phyloP scores from a whole-genome alignment of 2,113 vertebrate species.

The Empidonax traillii region DNA sequence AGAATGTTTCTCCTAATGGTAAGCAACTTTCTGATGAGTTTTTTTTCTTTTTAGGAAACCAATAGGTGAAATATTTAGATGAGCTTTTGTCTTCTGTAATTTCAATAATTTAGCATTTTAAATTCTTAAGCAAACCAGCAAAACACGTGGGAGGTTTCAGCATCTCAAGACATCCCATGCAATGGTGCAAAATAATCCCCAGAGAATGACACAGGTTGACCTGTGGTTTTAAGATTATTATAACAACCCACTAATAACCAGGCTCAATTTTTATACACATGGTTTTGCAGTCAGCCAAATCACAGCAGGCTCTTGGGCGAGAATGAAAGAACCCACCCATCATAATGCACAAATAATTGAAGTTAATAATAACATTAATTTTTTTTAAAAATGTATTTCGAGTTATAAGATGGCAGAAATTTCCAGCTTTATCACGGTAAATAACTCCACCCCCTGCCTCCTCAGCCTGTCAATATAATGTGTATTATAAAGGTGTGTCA shows the following conservation, averaged over 20 bases:
- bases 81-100: background rate
- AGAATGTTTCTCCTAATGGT: background rate
- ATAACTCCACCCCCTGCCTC: background rate
- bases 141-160: background rate
- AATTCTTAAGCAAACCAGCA: background rate
- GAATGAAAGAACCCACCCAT: background rate
- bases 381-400: background rate
- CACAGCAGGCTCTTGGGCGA: accelerated
- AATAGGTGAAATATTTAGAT: background rate
- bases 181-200: background rate
- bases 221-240: background rate
- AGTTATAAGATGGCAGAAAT: background rate
- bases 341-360: background rate
- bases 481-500: accelerated
- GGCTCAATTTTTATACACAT: background rate
- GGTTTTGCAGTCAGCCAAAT: background rate
- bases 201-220: background rate
- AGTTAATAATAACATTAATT: background rate
- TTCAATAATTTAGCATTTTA: background rate
- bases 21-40: background rate
- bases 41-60: slow-evolving; percentile 7
- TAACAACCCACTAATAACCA: background rate
- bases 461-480: background rate
- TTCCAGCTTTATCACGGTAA: background rate
- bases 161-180: background rate